Evolutionary conservation across 2,888 invertebrate species (phyloP), one percentile per base, ranked within the genome.

Genomic region (Subacronicta megacephala): DNA sequence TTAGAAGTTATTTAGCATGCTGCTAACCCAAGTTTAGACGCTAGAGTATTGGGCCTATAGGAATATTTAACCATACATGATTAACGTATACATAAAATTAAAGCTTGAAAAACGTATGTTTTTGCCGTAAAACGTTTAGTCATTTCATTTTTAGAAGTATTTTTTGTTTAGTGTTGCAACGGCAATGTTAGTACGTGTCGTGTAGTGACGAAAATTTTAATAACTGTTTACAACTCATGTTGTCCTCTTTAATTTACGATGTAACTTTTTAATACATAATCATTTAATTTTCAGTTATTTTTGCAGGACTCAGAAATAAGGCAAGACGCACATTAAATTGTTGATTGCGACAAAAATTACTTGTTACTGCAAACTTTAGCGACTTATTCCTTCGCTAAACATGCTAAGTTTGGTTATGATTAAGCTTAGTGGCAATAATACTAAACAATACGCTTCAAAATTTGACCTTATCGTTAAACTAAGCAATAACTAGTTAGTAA

Each of bases 131-230:
- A 75, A 53, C 51, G 58, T 42, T 68, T 72, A 72, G 69, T 68
- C 64, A 73, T 75, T 65, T 64, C 68, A 40, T 72, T 58, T 72
- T 58, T 72, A 75, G 75, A 72, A 59, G 53, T 54, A 53, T 57
- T 54, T 65, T 58, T 57, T 50, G 53, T 56, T 67, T 75, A 56
- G 40, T 51, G 36, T 51, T 62, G 51, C 43, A 43, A 53, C 55
- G 5, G 31, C 31, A 31, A n/a, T 26, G 26, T 26, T 26, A 45
- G 37, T 13, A 37, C 62, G 23, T 49, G 36, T 68, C 26, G 35
- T 62, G 18, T 50, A 31, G 42, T 49, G 45, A 35, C 41, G 37
- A 26, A 71, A 35, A 42, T 45, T 65, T 37, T 29, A 42, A 45
- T 65, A 40, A 42, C 3, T 9, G 40, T 33, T 20, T 47, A 36